A percentile compares a stretch with the other conserved stretches of the same genome.
These are phyloP conservation scores for Papilio xuthus DNA, from an alignment of 1,140 invertebrate species.

Conservation along the genomic window DNA sequence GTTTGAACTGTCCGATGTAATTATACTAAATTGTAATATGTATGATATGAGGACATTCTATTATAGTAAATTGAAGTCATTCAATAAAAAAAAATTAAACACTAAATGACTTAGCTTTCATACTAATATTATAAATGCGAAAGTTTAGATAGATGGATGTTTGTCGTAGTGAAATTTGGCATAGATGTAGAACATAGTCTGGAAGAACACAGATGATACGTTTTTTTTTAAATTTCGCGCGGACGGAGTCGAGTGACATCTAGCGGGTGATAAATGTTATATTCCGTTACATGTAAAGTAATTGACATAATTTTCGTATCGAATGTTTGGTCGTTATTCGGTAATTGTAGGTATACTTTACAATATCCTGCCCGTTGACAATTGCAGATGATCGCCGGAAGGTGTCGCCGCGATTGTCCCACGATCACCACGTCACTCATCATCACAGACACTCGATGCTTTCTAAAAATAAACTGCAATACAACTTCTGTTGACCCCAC, in stretches of 20 bases:
- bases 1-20: background rate
- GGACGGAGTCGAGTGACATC: too few species aligned
- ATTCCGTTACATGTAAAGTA: background rate
- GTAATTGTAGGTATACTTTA: background rate
- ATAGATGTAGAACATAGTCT: too few species aligned
- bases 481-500: background rate
- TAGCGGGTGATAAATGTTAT: background rate
- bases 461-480: slow-evolving; percentile 37
- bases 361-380: background rate
- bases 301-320: too few species aligned
- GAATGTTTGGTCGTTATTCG: background rate
- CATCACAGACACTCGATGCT: background rate
- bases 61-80: too few species aligned
- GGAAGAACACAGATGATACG: too few species aligned
- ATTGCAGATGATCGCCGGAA: slow-evolving; percentile 13
- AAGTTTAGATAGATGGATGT: too few species aligned
- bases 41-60: too few species aligned
- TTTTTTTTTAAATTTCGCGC: too few species aligned
- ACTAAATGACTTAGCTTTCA: too few species aligned
- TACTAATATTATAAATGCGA: too few species aligned
- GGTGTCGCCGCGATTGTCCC: background rate
- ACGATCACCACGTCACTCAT: slow-evolving; percentile 19
- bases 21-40: background rate
- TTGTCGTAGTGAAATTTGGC: too few species aligned
- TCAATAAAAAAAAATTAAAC: too few species aligned